Conservation (phyloP, 1,140 invertebrate genomes). For the Vollenhovia emeryi region DNA sequence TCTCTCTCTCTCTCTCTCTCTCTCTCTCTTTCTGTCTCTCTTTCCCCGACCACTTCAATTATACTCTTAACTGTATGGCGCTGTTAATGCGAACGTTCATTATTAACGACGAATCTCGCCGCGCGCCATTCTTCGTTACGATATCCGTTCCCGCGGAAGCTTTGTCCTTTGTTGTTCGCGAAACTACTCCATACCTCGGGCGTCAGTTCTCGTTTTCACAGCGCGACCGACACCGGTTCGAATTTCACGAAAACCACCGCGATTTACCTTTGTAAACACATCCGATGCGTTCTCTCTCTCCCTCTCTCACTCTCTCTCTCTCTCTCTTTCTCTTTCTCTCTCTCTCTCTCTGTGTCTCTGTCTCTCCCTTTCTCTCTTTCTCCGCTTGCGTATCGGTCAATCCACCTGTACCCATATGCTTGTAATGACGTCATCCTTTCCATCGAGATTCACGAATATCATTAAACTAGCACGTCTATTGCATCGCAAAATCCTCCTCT, state of each 20-base stretch:
- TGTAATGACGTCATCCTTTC: slow-evolving; percentile 22
- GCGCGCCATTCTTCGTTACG: slow-evolving; percentile 43
- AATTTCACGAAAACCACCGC: slow-evolving; percentile 61
- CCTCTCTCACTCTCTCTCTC: not conserved
- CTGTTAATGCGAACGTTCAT: slow-evolving; percentile 25
- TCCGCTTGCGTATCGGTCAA: slow-evolving; percentile 10
- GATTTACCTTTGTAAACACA: slow-evolving; percentile 63
- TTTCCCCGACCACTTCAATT: slow-evolving; percentile 21
- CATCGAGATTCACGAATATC: not conserved
- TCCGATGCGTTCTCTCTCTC: not conserved
- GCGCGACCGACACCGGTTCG: slow-evolving; percentile 41
- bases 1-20: not conserved
- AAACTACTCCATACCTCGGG: slow-evolving; percentile 39
- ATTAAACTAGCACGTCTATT: not conserved
- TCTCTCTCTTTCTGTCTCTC: too few relatives aligned
- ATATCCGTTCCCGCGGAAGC: slow-evolving; percentile 39
- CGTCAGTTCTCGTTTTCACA: slow-evolving; percentile 56
- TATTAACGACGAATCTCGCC: slow-evolving; percentile 41
- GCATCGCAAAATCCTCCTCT: not conserved
- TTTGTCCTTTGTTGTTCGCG: slow-evolving; percentile 51
- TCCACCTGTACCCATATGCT: not conserved
- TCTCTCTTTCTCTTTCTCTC: not conserved
- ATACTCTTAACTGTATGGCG: slow-evolving; percentile 27
- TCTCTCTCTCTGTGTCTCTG: not conserved
- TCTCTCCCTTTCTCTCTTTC: not conserved